Conservation (phyloP, 2,797 vertebrate species). For the Hephaestus fuliginosus region DNA sequence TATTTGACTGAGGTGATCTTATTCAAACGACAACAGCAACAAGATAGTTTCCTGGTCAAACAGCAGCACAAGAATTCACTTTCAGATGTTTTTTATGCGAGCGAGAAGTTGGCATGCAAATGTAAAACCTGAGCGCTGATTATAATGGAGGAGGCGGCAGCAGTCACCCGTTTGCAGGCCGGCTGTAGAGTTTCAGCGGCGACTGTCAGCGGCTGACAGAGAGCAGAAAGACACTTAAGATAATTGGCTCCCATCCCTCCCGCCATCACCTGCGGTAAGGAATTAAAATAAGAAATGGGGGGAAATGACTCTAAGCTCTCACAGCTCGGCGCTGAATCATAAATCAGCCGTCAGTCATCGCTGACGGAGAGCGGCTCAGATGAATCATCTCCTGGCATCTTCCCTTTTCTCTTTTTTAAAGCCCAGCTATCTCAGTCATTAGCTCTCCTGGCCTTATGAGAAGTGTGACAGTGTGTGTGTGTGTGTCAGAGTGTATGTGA, state of each 20-base stretch:
- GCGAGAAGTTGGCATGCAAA: slow-evolving; percentile 1
- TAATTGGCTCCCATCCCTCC: slow-evolving; percentile 84
- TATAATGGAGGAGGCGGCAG: slow-evolving; percentile 55
- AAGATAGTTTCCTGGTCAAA: slow-evolving; percentile 28
- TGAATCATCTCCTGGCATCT: slow-evolving; percentile 77
- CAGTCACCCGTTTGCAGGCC: slow-evolving; percentile 54
- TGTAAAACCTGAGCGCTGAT: slow-evolving; percentile 36
- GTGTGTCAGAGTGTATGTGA: background rate
- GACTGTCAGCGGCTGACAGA: slow-evolving; percentile 73
- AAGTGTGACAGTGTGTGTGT: slow-evolving; percentile 35
- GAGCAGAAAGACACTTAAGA: slow-evolving; percentile 79
- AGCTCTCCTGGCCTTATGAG: slow-evolving; percentile 73
- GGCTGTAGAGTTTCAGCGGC: slow-evolving; percentile 41
- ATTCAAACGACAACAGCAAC: background rate
- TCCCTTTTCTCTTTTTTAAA: slow-evolving; percentile 65
- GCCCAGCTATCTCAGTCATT: slow-evolving; percentile 77
- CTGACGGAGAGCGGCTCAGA: slow-evolving; percentile 63
- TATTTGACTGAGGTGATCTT: slow-evolving; percentile 16
- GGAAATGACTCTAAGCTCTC: slow-evolving; percentile 80
- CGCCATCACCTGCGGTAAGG: slow-evolving; percentile 78
- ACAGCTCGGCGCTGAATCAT: slow-evolving; percentile 75
- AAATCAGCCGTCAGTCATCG: slow-evolving; percentile 76
- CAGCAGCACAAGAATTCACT: slow-evolving; percentile 22
- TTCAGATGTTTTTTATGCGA: slow-evolving; percentile 15
- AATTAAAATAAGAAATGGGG: slow-evolving; percentile 83